Evolutionary conservation across 2,888 invertebrate genomes (phyloP).

Genomic region (Argynnis bischoffii): DNA sequence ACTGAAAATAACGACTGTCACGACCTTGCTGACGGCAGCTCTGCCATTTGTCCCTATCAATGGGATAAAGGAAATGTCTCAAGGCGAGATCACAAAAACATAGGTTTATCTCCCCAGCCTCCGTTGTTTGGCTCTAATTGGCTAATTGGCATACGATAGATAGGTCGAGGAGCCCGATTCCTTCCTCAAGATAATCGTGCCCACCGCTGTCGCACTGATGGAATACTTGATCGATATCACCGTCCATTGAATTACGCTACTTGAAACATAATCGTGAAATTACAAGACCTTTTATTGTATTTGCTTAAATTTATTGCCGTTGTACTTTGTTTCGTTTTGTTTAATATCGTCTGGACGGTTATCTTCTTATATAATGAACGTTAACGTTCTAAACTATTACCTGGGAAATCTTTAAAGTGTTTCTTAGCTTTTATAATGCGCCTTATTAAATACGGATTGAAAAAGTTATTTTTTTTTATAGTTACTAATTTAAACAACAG

Average conservation of each 20-base stretch:
- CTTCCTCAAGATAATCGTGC: conserved; percentile 74
- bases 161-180: conserved; percentile 69
- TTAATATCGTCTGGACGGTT: conserved; percentile 11
- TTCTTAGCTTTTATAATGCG: background rate
- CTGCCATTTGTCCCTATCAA: conserved; percentile 47
- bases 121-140: conserved; percentile 78
- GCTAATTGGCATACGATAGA: conserved; percentile 80
- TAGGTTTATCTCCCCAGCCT: conserved; percentile 57
- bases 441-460: background rate
- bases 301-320: conserved; percentile 30
- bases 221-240: conserved; percentile 73
- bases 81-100: conserved; percentile 55
- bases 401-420: background rate
- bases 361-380: background rate
- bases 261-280: conserved; percentile 46
- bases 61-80: conserved; percentile 44
- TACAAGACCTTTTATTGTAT: conserved; percentile 37
- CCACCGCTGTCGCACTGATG: conserved; percentile 67
- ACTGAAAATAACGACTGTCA: conserved; percentile 38
- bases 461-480: too few relatives aligned
- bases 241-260: conserved; percentile 71
- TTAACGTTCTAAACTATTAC: background rate
- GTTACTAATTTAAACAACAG: too few relatives aligned
- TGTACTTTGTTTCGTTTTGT: conserved; percentile 24
- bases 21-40: conserved; percentile 34